Base-by-base conservation (phyloP, 2,113 vertebrate species). In the Aptenodytes forsteri region DNA sequence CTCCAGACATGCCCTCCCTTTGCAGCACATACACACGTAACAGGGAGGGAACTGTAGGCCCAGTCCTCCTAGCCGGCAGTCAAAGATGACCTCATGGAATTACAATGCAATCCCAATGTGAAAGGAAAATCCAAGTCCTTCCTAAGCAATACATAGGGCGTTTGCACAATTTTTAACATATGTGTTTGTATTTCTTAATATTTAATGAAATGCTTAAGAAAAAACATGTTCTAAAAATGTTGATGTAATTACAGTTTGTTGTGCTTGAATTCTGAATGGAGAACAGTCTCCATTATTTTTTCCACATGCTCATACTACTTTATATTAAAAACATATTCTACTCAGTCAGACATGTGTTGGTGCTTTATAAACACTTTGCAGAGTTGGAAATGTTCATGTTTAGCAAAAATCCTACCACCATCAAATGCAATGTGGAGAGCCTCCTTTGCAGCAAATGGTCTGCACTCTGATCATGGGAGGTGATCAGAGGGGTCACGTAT, bases 201-300 rank as follows among this genome's bases (percentile, higher is more conserved):
- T 96, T 97, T 90, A 80, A 95, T 83, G 69, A 94, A 97, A 93
- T 42, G 42, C 49, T 94, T 89, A 78, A 94, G 73, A 78, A 84
- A 76, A 98, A 95, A 81, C 54, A 78, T 46, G n/a, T 87, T 98
- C 90, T 95, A 87, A 98, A 98, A 98, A 92, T 96, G 95, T 96
- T 94, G 96, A 80, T 93, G 54, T 32, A 86, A 91, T 87, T 96
- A 66, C 69, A 82, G 62, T 87, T 96, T 94, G 76, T 83, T 97
- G 83, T 90, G 82, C 54, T 80, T 86, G 73, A 91, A 90, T 95
- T 97, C 94, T 96, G 95, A 96, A 97, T 94, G 91, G 72, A 94
- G 94, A 91, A 88, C 67, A 64, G 34, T 34, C 61, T 85, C 80
- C 92, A 86, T 92, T 95, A 94, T 96, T 94, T 96, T 94, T 96